phyloP scores from a whole-genome alignment of 2,797 vertebrate species.

The Epinephelus malabaricus region DNA sequence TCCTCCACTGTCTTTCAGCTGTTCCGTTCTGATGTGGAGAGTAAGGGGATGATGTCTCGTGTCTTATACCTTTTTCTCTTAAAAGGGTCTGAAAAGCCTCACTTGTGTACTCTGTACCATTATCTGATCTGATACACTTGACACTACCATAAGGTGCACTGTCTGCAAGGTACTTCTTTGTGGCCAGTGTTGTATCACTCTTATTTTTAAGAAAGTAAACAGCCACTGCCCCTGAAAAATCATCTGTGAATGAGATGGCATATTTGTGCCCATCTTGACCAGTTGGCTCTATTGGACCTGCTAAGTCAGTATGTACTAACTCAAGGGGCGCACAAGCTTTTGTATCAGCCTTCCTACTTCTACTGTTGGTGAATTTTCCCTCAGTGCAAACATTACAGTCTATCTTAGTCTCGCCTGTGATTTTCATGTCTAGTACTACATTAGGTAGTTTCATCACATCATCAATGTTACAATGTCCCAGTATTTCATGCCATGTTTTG shows the following conservation, averaged over 20 bases:
- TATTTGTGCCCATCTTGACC: not conserved
- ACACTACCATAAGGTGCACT: not conserved
- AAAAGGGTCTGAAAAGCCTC: conserved; percentile 23
- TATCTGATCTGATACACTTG: conserved; percentile 36
- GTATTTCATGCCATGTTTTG: conserved; percentile 8
- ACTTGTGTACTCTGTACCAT: conserved; percentile 32
- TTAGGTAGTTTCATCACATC: conserved; percentile 41
- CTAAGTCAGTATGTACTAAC: conserved; percentile 40
- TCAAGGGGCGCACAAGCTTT: conserved; percentile 14
- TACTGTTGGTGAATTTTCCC: conserved; percentile 28
- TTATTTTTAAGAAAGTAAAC: conserved; percentile 21
- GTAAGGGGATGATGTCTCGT: conserved; percentile 34
- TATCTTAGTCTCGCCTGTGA: conserved; percentile 7
- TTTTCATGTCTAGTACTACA: conserved; percentile 18
- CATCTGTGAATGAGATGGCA: conserved; percentile 12
- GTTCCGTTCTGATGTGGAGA: conserved; percentile 52
- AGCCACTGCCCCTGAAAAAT: conserved; percentile 19
- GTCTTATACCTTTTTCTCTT: conserved; percentile 37
- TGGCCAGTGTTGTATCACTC: not conserved
- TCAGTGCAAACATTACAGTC: conserved; percentile 21
- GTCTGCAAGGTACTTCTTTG: conserved; percentile 3
- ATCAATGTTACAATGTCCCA: conserved; percentile 40
- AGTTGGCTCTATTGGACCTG: not conserved
- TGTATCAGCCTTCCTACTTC: conserved; percentile 18
- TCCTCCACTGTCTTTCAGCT: conserved; percentile 47